Evolutionary conservation across 1,140 invertebrate species (phyloP), one percentile per base, ranked within the genome.

Genomic region (Sarcophaga bullata): DNA sequence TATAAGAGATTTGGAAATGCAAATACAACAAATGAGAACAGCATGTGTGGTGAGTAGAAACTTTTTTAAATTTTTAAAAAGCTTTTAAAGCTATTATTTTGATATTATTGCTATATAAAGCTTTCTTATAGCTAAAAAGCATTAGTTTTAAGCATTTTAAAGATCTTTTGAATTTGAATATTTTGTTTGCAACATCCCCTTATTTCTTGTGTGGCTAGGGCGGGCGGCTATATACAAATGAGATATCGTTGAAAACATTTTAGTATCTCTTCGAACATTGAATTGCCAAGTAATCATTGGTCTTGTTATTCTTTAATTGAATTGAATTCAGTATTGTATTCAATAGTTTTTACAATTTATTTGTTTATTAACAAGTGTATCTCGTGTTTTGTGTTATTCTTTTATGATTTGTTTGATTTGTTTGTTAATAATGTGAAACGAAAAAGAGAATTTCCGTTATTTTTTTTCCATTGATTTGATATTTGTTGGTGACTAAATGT

Each of bases 1-100:
- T 19, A 92, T 95, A 17, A 92, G 92, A 9, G 95, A 96, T 90
- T 88, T 95, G 25, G 94, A 96, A 85, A 94, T 95, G 93, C 93
- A 95, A 87, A 85, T 95, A 3, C 90, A 90, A 17, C 86, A 86
- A 81, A 84, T 89, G 84, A 86, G 88, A 37, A 83, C 72, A 82
- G 91, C 93, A 73, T 92, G 94, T 73, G 94, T 95, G 91, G 94
- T 95, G 86, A 91, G 90, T 91, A 52, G 8, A 73, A 54, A 49
- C 5, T 54, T 82, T 73, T 72, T 49, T 17, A n/a, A n/a, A 73
- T 58, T 68, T 49, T n/a, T 15, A 37, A 48, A 62, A 80, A 80
- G 73, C 17, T 58, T 48, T 78, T 19, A 25, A 68, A 72, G 13
- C 17, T n/a, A 19, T 82, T 80, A 25, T 25, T 10, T 50, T 62